phyloP scores from a whole-genome alignment of 2,113 vertebrate species.

The Solea solea region DNA sequence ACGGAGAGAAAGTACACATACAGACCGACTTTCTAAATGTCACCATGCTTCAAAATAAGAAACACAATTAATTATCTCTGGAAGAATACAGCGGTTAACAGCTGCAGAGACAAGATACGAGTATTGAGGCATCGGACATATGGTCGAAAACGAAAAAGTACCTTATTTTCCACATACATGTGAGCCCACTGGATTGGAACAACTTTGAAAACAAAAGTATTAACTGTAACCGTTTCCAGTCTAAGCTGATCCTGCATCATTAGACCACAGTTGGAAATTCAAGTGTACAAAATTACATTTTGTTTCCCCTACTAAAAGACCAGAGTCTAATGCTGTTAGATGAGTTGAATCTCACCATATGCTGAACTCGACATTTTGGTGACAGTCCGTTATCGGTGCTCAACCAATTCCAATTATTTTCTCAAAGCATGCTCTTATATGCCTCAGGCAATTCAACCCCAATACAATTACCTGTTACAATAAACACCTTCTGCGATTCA shows the following conservation, averaged over 20 bases:
- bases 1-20: background rate
- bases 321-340: background rate
- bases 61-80: slow-evolving; percentile 23
- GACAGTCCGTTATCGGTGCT: background rate
- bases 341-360: background rate
- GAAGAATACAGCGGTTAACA: slow-evolving; percentile 8
- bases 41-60: slow-evolving; percentile 27
- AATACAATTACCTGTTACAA: slow-evolving; percentile 28
- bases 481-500: slow-evolving; percentile 11
- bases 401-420: slow-evolving; percentile 35
- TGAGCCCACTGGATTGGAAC: background rate
- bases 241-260: background rate
- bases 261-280: background rate
- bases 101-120: no score
- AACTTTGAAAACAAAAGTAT: slow-evolving; percentile 3
- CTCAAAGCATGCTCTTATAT: slow-evolving; percentile 33
- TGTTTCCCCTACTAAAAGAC: background rate
- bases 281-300: background rate
- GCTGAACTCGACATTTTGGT: background rate
- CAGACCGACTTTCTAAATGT: slow-evolving; percentile 39
- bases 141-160: no score
- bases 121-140: no score
- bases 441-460: slow-evolving; percentile 16
- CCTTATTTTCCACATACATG: background rate
- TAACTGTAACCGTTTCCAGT: no score